phyloP scores from a whole-genome alignment of 2,888 invertebrate genomes.

The Ichneumoninae sp. region DNA sequence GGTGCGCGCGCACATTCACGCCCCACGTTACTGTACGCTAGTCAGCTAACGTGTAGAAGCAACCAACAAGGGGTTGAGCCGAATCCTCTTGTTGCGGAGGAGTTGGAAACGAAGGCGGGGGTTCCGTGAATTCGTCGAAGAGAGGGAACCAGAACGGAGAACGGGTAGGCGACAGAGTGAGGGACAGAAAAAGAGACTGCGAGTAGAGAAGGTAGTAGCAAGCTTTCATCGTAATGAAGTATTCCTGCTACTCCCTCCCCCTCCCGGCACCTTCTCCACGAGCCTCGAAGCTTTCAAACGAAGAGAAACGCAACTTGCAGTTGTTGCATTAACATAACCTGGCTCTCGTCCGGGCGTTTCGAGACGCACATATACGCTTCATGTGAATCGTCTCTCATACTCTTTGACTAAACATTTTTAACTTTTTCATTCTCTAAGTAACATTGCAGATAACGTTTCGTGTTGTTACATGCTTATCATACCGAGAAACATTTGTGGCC shows the following conservation, averaged over 20 bases:
- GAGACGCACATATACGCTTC: slow-evolving; percentile 51
- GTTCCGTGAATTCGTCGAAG: slow-evolving; percentile 44
- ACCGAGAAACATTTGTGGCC: slow-evolving; percentile 1
- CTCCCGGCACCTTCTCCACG: slow-evolving; percentile 34
- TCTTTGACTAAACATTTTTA: slow-evolving; percentile 43
- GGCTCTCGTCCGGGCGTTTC: slow-evolving; percentile 25
- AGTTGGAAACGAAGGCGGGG: slow-evolving; percentile 53
- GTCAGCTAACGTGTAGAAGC: slow-evolving; percentile 53
- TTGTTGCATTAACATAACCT: slow-evolving; percentile 63
- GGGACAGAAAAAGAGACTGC: slow-evolving; percentile 54
- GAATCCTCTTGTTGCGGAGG: slow-evolving; percentile 57
- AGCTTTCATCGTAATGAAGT: slow-evolving; percentile 84
- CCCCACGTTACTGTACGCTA: slow-evolving; percentile 48
- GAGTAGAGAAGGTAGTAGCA: slow-evolving; percentile 67
- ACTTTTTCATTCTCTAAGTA: slow-evolving; percentile 51
- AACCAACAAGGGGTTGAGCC: slow-evolving; percentile 65
- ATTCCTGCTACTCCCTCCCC: slow-evolving; percentile 42
- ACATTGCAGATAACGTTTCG: slow-evolving; percentile 40
- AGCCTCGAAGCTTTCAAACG: slow-evolving; percentile 68
- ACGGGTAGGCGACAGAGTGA: slow-evolving; percentile 56
- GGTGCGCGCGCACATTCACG: slow-evolving; percentile 65
- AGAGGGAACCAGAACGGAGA: slow-evolving; percentile 58
- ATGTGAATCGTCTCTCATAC: slow-evolving; percentile 27
- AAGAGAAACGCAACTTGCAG: slow-evolving; percentile 76
- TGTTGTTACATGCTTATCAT: slow-evolving; percentile 46